These are phyloP conservation scores for Acanthosepion lycidas DNA, from an alignment of 2,888 invertebrate species.

Conservation along the genomic window DNA sequence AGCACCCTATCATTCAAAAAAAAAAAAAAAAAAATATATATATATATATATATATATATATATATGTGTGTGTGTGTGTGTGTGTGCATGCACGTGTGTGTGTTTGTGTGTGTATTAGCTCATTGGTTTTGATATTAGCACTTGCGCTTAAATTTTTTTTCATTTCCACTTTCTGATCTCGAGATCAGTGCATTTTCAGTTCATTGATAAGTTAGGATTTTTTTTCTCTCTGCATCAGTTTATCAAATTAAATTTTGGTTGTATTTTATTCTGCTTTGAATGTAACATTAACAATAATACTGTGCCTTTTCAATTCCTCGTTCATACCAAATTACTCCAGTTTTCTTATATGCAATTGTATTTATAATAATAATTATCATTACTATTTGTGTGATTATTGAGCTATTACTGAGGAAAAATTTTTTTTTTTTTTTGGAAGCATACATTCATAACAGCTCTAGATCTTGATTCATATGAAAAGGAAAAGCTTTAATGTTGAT, in stretches of 20 bases:
- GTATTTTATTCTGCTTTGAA: neutral
- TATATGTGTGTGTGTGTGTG: no score
- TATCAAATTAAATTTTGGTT: neutral
- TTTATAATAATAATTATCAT: conserved; percentile 4
- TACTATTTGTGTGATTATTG: neutral
- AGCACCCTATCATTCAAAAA: no score
- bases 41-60: no score
- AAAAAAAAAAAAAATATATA: no score
- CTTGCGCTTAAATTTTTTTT: neutral
- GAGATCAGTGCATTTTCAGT: neutral
- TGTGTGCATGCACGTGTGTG: no score
- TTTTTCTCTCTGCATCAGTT: neutral
- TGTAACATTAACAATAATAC: neutral
- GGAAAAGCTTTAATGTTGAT: neutral
- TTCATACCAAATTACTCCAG: neutral
- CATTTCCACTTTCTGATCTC: neutral
- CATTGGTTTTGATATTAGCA: neutral
- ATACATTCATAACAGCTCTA: neutral
- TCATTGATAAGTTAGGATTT: neutral
- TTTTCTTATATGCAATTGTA: neutral
- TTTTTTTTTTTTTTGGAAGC: neutral
- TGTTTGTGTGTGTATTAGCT: neutral
- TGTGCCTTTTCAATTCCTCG: neutral
- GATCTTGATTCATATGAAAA: neutral
- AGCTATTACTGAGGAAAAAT: neutral